phyloP scores from a whole-genome alignment of 2,888 invertebrate species.

The Rhagonycha lutea region DNA sequence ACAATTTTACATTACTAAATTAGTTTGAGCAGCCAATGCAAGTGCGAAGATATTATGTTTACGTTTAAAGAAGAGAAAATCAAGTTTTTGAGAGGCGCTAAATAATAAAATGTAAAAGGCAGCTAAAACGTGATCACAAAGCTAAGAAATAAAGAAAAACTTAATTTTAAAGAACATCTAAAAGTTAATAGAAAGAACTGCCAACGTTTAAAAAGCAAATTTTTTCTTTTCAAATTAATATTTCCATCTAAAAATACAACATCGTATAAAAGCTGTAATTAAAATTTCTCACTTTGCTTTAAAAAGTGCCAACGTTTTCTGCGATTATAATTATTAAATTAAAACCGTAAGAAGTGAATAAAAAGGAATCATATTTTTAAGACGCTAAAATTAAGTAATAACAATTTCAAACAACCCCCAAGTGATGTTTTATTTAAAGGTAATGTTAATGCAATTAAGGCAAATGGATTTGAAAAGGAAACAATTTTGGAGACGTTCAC shows the following conservation, averaged over 20 bases:
- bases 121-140: slow-evolving; percentile 7
- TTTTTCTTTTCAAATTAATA: slow-evolving; percentile 15
- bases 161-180: slow-evolving; percentile 13
- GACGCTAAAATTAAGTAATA: not conserved
- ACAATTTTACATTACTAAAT: not conserved
- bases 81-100: not conserved
- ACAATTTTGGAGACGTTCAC: slow-evolving; percentile 7
- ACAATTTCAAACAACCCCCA: not conserved
- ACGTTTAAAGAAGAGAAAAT: not conserved
- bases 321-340: not conserved
- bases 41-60: not conserved
- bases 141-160: slow-evolving; percentile 7
- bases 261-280: slow-evolving; percentile 5
- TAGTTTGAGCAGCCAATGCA: not conserved
- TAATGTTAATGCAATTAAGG: slow-evolving; percentile 16
- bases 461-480: slow-evolving; percentile 13
- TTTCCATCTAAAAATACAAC: slow-evolving; percentile 10
- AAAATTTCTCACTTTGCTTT: slow-evolving; percentile 11
- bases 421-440: slow-evolving; percentile 7
- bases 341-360: not conserved
- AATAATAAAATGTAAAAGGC: slow-evolving; percentile 8
- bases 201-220: slow-evolving; percentile 6
- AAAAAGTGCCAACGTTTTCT: slow-evolving; percentile 4
- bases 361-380: not conserved
- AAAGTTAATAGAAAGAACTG: slow-evolving; percentile 13